These are phyloP conservation scores for Ophioninae sp. DNA, from an alignment of 2,888 invertebrate species.

Conservation along the genomic window DNA sequence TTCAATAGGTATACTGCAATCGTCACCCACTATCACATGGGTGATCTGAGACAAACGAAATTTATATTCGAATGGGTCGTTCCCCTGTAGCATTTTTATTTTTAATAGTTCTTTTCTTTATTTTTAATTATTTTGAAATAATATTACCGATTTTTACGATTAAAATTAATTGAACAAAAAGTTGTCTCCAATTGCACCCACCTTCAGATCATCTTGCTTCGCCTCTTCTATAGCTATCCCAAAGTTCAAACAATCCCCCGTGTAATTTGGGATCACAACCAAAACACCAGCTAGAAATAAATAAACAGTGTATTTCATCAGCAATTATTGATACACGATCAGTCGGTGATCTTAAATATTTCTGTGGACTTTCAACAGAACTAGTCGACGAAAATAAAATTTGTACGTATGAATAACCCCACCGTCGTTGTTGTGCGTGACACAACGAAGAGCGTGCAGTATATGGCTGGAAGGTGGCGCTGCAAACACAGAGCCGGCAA, in stretches of 20 bases:
- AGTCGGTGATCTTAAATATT: neutral
- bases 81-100: neutral
- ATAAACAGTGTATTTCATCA: too few species aligned
- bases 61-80: neutral
- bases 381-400: neutral
- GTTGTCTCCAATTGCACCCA: slow-evolving; percentile 64
- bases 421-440: slow-evolving; percentile 82
- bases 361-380: neutral
- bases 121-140: neutral
- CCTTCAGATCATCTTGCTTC: slow-evolving; percentile 84
- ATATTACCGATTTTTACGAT: too few species aligned
- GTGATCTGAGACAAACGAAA: slow-evolving; percentile 66
- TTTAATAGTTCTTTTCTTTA: neutral
- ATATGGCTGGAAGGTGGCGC: slow-evolving; percentile 89
- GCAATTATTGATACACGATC: neutral
- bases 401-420: neutral
- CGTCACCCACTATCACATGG: slow-evolving; percentile 77
- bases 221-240: slow-evolving; percentile 91
- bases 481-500: slow-evolving; percentile 88
- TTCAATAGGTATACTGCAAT: slow-evolving; percentile 77
- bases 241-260: slow-evolving; percentile 91
- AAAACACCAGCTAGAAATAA: slow-evolving; percentile 84
- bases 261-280: slow-evolving; percentile 89
- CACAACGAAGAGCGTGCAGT: slow-evolving; percentile 85
- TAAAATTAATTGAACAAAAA: neutral